These are phyloP conservation scores for Chironomus striatipennis DNA, from an alignment of 1,140 invertebrate species.

Conservation along the genomic window DNA sequence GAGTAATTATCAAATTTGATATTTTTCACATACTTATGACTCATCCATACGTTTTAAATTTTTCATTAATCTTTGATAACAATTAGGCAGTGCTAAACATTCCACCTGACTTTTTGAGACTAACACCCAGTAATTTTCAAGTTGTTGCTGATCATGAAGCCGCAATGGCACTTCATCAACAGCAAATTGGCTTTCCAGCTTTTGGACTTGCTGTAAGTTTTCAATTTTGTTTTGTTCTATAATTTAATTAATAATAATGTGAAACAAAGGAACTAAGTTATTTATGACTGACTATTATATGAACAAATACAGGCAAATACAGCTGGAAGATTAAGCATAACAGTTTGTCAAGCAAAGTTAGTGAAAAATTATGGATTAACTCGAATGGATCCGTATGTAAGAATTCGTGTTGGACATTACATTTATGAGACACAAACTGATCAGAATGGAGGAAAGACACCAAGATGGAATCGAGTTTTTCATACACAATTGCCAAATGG, in stretches of 20 bases:
- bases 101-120: constrained; percentile 70
- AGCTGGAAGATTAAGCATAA: constrained; percentile 69
- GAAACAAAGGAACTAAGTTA: constrained; percentile 24
- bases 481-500: constrained; percentile 75
- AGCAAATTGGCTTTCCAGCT: constrained; percentile 43
- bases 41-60: constrained; percentile 25
- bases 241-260: constrained; percentile 16
- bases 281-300: constrained; percentile 42
- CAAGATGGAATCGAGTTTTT: constrained; percentile 51
- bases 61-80: constrained; percentile 19
- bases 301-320: constrained; percentile 50
- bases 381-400: constrained; percentile 94
- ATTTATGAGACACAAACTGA: constrained; percentile 91
- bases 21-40: not conserved
- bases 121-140: constrained; percentile 52
- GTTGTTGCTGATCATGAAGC: constrained; percentile 70
- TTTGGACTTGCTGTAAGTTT: not conserved
- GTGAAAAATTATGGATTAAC: constrained; percentile 95
- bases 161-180: constrained; percentile 71
- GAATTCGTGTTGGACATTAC: constrained; percentile 81
- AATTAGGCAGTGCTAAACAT: constrained; percentile 67
- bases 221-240: not conserved
- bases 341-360: constrained; percentile 78
- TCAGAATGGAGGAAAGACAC: constrained; percentile 90
- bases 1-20: not conserved